Evolutionary conservation across 2,888 invertebrate species (phyloP), one percentile per base, ranked within the genome.

Genomic region (Scaptomyza flava): DNA sequence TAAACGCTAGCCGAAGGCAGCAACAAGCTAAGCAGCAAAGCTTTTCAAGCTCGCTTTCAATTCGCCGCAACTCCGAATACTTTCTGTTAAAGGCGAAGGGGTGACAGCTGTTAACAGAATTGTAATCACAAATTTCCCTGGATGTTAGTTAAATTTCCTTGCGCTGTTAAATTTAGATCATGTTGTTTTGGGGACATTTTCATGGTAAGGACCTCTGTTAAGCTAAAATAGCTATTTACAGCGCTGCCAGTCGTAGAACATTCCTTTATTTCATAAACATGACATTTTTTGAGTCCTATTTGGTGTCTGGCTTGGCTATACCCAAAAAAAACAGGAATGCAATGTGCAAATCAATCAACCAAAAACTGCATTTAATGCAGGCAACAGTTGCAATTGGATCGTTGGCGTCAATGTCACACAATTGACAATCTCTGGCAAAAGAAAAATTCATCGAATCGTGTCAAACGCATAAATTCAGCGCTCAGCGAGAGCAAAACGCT

Each of bases 381-480:
- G 9, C 20, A 34, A 50, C 50, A 60, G 46, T 51, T 51, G 4
- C 38, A 51, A 27, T 34, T 48, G 34, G 12, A 20, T 0, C 27
- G 23, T 23, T 38, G 38, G 43, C 51, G 23, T 52, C 70, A 67
- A 67, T 78, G 70, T 70, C 76, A 73, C 65, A 67, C 61, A 77
- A 78, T 69, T 79, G 72, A 72, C 72, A 72, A 65, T 50, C 47
- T 30, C 43, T 17, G 23, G 4, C n/a, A 8, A 8, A 12, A 54
- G 30, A 68, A 58, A 69, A 73, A 43, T 34, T 45, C 30, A 34
- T 2, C 41, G 42, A 70, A 77, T 81, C 64, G 61, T 76, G 70
- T 60, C 81, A 70, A 62, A 60, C 46, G 38, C 68, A 81, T 76
- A 72, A 81, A 76, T 79, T 79, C 50, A 56, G 69, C 48, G 68